Evolutionary conservation across 2,797 vertebrate genomes (phyloP).

Genomic region (Lindbergichthys nudifrons): DNA sequence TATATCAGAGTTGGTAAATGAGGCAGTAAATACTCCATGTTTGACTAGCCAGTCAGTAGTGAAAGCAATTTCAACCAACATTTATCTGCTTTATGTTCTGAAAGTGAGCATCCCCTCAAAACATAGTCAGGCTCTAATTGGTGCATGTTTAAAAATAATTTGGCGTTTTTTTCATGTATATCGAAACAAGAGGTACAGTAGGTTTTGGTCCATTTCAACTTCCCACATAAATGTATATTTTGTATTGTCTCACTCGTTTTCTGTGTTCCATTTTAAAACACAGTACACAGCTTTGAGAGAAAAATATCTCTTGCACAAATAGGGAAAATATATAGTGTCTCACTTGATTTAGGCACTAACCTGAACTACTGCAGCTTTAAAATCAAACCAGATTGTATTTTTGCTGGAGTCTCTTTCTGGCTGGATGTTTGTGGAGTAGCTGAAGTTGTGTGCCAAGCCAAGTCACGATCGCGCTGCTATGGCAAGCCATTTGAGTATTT

Average conservation of each 20-base stretch:
- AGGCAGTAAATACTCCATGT: slow-evolving; percentile 45
- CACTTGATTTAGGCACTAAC: not conserved
- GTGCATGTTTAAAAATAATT: not conserved
- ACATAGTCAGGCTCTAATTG: not conserved
- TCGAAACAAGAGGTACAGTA: not conserved
- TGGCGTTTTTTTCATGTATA: not conserved
- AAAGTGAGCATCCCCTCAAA: slow-evolving; percentile 9
- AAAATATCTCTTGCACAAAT: not conserved
- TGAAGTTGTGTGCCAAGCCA: slow-evolving; percentile 26
- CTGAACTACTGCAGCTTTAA: slow-evolving; percentile 1
- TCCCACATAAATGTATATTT: not conserved
- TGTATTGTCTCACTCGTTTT: not conserved
- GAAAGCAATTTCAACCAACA: slow-evolving; percentile 20
- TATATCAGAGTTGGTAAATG: slow-evolving; percentile 41
- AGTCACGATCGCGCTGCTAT: slow-evolving; percentile 29
- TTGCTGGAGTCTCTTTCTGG: not conserved
- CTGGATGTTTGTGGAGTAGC: slow-evolving; percentile 21
- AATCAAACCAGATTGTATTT: slow-evolving; percentile 6
- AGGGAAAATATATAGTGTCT: not conserved
- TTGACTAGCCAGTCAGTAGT: slow-evolving; percentile 24
- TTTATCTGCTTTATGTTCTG: slow-evolving; percentile 11
- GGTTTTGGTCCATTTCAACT: not conserved
- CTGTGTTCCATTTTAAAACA: not conserved
- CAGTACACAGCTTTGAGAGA: not conserved
- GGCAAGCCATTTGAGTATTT: no score